A percentile compares a stretch with the other conserved stretches of the same genome.
These are phyloP conservation scores for Drosophila seclusa DNA, from an alignment of 2,888 invertebrate genomes.

Conservation along the genomic window DNA sequence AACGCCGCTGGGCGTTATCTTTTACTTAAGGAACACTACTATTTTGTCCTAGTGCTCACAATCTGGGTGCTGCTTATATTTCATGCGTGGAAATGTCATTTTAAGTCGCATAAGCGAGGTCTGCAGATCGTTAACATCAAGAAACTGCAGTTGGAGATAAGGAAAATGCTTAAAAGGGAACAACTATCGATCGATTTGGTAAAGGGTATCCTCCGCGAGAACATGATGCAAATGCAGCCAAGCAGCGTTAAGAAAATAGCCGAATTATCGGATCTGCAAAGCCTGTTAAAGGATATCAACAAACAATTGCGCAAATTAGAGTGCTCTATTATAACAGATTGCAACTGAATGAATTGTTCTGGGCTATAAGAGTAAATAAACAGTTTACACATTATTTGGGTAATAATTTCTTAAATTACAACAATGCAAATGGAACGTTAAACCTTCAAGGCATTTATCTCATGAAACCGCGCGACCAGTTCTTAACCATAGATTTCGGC, in stretches of 20 bases:
- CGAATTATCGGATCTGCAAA: constrained; percentile 16
- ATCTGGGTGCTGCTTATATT: constrained; percentile 39
- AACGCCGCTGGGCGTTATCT: not conserved
- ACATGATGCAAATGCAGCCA: constrained; percentile 3
- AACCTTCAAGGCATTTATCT: constrained; percentile 14
- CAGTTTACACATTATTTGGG: constrained; percentile 5
- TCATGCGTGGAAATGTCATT: constrained; percentile 20
- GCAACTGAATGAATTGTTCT: constrained; percentile 1
- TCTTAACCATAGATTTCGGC: constrained; percentile 86
- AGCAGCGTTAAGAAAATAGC: not conserved
- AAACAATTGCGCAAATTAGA: constrained; percentile 24
- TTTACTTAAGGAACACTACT: not conserved
- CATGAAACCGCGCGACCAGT: constrained; percentile 88
- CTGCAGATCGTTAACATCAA: constrained; percentile 20
- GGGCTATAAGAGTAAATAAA: constrained; percentile 24
- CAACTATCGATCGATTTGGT: constrained; percentile 21
- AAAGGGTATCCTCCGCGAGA: constrained; percentile 18
- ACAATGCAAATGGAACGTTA: constrained; percentile 20
- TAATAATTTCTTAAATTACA: constrained; percentile 23
- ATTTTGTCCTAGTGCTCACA: constrained; percentile 13
- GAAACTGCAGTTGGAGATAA: constrained; percentile 34
- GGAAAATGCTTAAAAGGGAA: constrained; percentile 40
- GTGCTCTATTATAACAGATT: not conserved
- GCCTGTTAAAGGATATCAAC: constrained; percentile 21
- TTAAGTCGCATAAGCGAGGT: constrained; percentile 2